These are phyloP conservation scores for Pseudorhombus dupliciocellatus DNA, from an alignment of 2,113 vertebrate species.

Conservation along the genomic window DNA sequence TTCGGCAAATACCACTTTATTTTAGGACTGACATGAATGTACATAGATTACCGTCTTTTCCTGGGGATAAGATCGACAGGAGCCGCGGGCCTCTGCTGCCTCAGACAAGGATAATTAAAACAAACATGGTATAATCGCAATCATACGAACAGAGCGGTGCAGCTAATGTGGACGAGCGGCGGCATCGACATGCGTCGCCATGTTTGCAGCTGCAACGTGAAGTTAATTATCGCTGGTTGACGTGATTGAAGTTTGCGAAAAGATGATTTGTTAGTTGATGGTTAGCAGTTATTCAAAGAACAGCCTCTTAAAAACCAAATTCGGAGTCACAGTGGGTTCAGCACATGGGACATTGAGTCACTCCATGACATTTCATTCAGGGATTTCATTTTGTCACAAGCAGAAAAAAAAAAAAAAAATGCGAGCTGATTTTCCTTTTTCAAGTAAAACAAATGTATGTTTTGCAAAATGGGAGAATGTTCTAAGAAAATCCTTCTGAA, in stretches of 20 bases:
- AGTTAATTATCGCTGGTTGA: constrained; percentile 12
- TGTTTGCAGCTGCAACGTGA: constrained; percentile 6
- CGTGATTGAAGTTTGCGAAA: constrained; percentile 6
- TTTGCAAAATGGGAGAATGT: constrained; percentile 38
- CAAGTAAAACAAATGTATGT: constrained; percentile 26
- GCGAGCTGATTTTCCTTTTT: not conserved
- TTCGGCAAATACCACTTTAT: constrained; percentile 44
- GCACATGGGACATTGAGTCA: no score
- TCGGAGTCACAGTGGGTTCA: no score
- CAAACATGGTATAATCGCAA: not conserved
- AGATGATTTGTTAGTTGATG: not conserved
- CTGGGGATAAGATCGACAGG: constrained; percentile 9
- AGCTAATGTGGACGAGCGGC: not conserved
- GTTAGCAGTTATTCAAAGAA: not conserved
- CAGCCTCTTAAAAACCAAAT: no score
- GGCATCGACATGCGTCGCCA: not conserved
- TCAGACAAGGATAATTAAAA: not conserved
- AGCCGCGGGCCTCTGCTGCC: not conserved
- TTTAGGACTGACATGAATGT: constrained; percentile 25
- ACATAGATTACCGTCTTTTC: constrained; percentile 12
- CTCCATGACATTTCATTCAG: no score
- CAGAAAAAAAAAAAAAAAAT: not conserved
- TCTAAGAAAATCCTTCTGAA: constrained; percentile 19
- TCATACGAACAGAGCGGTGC: not conserved
- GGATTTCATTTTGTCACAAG: no score